A percentile compares a stretch with the other conserved stretches of the same genome.
phyloP scores from a whole-genome alignment of 1,140 invertebrate genomes.

The Zaprionus ghesquierei region DNA sequence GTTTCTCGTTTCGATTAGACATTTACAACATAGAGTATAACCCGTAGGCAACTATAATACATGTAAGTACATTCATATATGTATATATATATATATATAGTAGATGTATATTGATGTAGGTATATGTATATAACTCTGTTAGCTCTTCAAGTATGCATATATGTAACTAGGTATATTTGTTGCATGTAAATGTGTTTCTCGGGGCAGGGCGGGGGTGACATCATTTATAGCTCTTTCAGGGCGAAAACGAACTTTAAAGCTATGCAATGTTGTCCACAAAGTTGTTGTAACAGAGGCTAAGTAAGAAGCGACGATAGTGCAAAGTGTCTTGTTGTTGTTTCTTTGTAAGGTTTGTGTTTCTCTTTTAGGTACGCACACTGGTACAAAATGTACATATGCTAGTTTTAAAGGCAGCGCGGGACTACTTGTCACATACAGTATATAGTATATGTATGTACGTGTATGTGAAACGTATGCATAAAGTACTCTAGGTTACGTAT shows the following conservation, averaged over 20 bases:
- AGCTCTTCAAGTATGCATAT: constrained; percentile 35
- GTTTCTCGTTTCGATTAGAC: constrained; percentile 36
- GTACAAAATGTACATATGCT: constrained; percentile 76
- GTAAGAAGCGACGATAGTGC: constrained; percentile 57
- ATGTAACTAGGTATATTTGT: neutral
- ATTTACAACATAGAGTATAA: constrained; percentile 66
- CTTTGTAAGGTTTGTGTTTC: constrained; percentile 43
- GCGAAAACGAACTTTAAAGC: constrained; percentile 44
- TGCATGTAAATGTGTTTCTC: constrained; percentile 31
- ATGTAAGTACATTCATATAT: constrained; percentile 48
- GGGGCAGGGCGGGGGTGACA: constrained; percentile 12
- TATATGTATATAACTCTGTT: constrained; percentile 44
- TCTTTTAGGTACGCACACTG: constrained; percentile 73
- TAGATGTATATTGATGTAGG: constrained; percentile 11
- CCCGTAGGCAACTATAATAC: constrained; percentile 67
- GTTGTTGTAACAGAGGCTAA: constrained; percentile 45
- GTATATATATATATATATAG: constrained; percentile 38
- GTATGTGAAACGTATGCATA: constrained; percentile 23
- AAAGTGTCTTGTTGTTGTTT: constrained; percentile 39
- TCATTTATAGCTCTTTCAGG: neutral
- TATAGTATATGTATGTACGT: constrained; percentile 6
- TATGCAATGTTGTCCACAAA: constrained; percentile 32
- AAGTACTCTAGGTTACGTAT: constrained; percentile 39
- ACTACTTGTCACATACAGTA: constrained; percentile 65
- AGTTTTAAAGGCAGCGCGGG: constrained; percentile 77